Evolutionary conservation across 2,797 vertebrate species (phyloP), one percentile per base, ranked within the genome.

Genomic region (Aphelocoma californica): DNA sequence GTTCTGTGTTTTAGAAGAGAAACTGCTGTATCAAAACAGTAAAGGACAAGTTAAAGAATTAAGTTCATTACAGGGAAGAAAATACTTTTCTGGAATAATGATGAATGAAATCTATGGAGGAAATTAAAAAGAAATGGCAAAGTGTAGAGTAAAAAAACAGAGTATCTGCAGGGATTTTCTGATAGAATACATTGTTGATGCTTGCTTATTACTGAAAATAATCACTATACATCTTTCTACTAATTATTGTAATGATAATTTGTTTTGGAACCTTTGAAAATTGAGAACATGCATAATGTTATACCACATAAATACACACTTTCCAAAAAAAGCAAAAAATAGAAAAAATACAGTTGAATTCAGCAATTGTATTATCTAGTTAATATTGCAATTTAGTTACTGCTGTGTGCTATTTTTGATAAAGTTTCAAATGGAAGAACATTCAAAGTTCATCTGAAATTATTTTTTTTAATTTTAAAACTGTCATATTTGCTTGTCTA

Each of bases 281-380:
- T 5, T 8, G 15, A 40, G 12, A 28, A 80, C 1, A 24, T 32
- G 4, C 23, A 48, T 82, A 51, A 72, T 40, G 8, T 34, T 48
- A 26, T 31, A n/a, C 3, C 8, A 45, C 7, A 54, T 38, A 70
- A 70, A 57, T 7, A 16, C 4, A 6, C 0, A 2, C 3, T 64
- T 79, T 62, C 18, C 19, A 62, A 44, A 75, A 45, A 60, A 6
- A 28, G 3, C 6, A 4, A 20, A 32, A 7, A 31, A 9, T 3
- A 7, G 14, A 42, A 77, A 61, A 65, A 78, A n/a, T 10, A 17
- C 2, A 3, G 8, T 7, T 51, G 24, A 77, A 66, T 57, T 73
- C 32, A 65, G 6, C 6, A 83, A 38, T 13, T 21, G 1, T 36
- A 45, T 50, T 90, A 28, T 34, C 13, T 62, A 57, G 23, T 14